These are phyloP conservation scores for Tympanuchus pallidicinctus DNA, from an alignment of 2,113 vertebrate species.

Conservation along the genomic window DNA sequence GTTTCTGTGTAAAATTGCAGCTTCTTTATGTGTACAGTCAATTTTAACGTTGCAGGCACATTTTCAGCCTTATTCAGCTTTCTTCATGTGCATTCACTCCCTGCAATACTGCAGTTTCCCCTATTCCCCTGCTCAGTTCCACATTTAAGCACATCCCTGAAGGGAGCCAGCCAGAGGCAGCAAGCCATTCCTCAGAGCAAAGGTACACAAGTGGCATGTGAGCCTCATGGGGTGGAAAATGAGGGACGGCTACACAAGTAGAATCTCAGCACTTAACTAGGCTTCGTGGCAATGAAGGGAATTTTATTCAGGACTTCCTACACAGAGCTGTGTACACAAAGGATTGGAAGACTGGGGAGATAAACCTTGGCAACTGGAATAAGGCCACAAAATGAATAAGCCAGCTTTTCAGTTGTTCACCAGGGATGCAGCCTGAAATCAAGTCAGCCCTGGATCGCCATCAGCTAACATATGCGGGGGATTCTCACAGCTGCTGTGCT, in stretches of 20 bases:
- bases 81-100: neutral
- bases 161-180: neutral
- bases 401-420: conserved; percentile 26
- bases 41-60: neutral
- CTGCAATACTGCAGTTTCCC: accelerated
- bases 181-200: neutral
- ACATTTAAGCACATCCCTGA: accelerated
- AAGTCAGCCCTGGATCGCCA: conserved; percentile 7
- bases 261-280: neutral
- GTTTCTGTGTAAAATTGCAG: neutral
- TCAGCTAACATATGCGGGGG: conserved; percentile 44
- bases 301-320: neutral
- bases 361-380: conserved; percentile 43
- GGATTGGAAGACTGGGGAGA: neutral
- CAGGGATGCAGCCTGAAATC: conserved; percentile 32
- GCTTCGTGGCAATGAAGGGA: neutral
- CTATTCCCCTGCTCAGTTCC: neutral
- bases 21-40: neutral
- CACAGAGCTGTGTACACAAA: neutral
- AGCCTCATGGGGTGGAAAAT: neutral
- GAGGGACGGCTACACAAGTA: neutral
- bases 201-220: accelerated
- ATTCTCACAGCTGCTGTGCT: conserved; percentile 57
- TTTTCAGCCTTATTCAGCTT: neutral
- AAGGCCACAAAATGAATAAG: neutral